Evolutionary conservation across 2,888 invertebrate species (phyloP).

Genomic region (Hydroisotoma schaefferi): DNA sequence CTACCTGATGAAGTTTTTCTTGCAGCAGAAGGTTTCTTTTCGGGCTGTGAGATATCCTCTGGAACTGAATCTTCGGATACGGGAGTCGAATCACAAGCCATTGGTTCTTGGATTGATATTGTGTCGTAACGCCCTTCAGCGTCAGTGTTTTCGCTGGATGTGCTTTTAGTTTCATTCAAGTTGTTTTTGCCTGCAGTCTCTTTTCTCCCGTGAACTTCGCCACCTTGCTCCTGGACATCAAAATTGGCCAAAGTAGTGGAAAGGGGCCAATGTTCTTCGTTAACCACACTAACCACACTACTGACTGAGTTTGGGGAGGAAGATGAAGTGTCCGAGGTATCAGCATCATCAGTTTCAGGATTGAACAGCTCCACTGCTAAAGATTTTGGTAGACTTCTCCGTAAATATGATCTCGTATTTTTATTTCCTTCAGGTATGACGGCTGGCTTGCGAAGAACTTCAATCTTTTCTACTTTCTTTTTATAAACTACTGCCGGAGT

Average conservation of each 20-base stretch:
- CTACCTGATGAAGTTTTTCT: not conserved
- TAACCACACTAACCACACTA: conserved; percentile 75
- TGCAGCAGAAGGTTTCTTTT: not conserved
- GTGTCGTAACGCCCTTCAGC: too few relatives aligned
- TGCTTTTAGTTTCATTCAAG: too few relatives aligned
- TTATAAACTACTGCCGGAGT: not conserved
- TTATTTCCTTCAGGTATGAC: conserved; percentile 31
- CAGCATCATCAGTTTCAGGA: conserved; percentile 84
- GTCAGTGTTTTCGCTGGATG: too few relatives aligned
- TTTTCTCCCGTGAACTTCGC: too few relatives aligned
- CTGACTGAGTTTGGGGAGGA: conserved; percentile 84
- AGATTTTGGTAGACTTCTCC: conserved; percentile 63
- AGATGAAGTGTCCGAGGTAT: conserved; percentile 76
- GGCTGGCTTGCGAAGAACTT: conserved; percentile 63
- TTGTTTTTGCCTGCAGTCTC: too few relatives aligned
- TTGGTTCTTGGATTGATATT: too few relatives aligned
- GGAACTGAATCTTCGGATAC: too few relatives aligned
- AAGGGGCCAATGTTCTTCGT: conserved; percentile 55
- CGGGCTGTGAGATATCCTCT: not conserved
- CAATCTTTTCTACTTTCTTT: conserved; percentile 61
- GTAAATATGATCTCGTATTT: conserved; percentile 45
- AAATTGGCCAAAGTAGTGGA: too few relatives aligned
- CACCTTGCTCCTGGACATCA: too few relatives aligned
- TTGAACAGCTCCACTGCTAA: conserved; percentile 80
- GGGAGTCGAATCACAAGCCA: too few relatives aligned